Conservation (phyloP, 2,888 invertebrate species). For the Clepsis dumicolana region DNA sequence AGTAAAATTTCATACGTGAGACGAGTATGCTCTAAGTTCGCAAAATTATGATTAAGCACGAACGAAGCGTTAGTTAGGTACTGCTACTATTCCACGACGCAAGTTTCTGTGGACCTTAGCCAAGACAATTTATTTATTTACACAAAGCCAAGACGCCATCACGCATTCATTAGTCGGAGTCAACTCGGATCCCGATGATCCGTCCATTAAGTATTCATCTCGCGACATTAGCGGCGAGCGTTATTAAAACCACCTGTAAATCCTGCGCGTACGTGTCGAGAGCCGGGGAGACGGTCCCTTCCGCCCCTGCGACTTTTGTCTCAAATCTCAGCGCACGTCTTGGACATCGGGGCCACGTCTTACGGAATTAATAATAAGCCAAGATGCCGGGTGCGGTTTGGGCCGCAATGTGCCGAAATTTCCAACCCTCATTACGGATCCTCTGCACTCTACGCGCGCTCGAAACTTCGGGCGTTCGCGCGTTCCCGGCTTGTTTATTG, state of each 20-base stretch:
- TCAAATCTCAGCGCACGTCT: conserved; percentile 86
- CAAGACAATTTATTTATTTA: conserved; percentile 25
- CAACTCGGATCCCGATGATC: conserved; percentile 69
- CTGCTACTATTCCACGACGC: background rate
- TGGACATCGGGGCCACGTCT: conserved; percentile 87
- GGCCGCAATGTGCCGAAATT: conserved; percentile 84
- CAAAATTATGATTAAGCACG: conserved; percentile 2
- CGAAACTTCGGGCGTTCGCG: conserved; percentile 79
- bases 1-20: background rate
- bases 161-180: conserved; percentile 64
- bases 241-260: conserved; percentile 87
- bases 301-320: conserved; percentile 84
- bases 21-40: background rate
- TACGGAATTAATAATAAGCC: conserved; percentile 87
- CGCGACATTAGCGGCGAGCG: conserved; percentile 82
- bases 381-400: conserved; percentile 83
- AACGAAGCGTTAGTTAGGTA: background rate
- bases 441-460: conserved; percentile 83
- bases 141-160: conserved; percentile 43
- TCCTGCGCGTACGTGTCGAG: conserved; percentile 74
- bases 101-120: background rate
- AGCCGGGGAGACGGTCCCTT: conserved; percentile 62
- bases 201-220: conserved; percentile 85
- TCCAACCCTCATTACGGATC: conserved; percentile 84
- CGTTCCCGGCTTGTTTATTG: conserved; percentile 81